Percentiles rank a stretch among this genome's conserved stretches.
Evolutionary conservation across 2,888 invertebrate species (phyloP).

Genomic region (Entomobrya proxima): DNA sequence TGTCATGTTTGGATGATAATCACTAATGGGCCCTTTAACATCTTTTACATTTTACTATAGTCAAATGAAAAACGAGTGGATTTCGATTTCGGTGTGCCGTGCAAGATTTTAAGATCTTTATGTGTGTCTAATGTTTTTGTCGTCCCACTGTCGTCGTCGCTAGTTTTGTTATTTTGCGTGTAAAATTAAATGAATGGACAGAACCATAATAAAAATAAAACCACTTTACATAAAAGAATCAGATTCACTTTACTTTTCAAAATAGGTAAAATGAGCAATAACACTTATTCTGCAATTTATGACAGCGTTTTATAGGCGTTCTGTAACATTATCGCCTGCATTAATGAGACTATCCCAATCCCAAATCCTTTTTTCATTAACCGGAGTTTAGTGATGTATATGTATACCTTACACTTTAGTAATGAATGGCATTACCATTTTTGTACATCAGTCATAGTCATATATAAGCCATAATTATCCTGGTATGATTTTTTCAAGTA

Average conservation of each 20-base stretch:
- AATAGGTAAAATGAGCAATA: slow-evolving; percentile 38
- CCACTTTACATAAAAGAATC: slow-evolving; percentile 19
- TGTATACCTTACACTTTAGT: too few species aligned
- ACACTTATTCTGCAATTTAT: slow-evolving; percentile 52
- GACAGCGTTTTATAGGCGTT: slow-evolving; percentile 47
- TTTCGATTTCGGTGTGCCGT: too few species aligned
- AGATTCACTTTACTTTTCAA: slow-evolving; percentile 11
- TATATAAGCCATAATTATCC: too few species aligned
- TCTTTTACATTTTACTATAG: background rate
- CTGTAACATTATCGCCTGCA: slow-evolving; percentile 29
- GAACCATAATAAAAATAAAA: slow-evolving; percentile 18
- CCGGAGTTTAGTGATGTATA: too few species aligned
- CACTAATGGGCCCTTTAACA: slow-evolving; percentile 59
- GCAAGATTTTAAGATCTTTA: too few species aligned
- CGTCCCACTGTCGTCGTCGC: too few species aligned
- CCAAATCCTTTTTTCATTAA: slow-evolving; percentile 34
- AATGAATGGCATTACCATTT: slow-evolving; percentile 53
- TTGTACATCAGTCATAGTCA: background rate
- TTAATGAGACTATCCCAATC: background rate
- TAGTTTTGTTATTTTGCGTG: background rate
- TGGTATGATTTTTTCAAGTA: too few species aligned
- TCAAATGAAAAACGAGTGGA: too few species aligned
- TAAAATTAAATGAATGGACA: slow-evolving; percentile 35
- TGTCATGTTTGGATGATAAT: slow-evolving; percentile 68
- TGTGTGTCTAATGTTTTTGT: too few species aligned